These are phyloP conservation scores for Chironomus riparius DNA, from an alignment of 2,888 invertebrate species.

Conservation along the genomic window DNA sequence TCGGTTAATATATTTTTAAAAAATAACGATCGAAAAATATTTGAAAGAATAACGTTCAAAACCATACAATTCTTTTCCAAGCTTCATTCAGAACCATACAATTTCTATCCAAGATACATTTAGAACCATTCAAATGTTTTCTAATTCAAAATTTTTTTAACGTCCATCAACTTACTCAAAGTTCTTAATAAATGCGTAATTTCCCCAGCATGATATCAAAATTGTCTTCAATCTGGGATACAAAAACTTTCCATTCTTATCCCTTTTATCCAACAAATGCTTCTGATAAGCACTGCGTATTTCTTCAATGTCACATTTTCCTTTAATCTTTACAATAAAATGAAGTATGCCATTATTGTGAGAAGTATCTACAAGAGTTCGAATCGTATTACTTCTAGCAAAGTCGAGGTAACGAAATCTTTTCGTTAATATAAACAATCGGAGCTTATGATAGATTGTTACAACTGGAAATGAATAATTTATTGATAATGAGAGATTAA, in stretches of 20 bases:
- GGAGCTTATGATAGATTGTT: not conserved
- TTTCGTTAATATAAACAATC: not conserved
- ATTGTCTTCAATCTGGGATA: constrained; percentile 59
- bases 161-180: constrained; percentile 47
- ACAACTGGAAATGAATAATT: not conserved
- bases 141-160: constrained; percentile 31
- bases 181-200: constrained; percentile 57
- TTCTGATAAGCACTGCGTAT: constrained; percentile 45
- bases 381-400: constrained; percentile 35
- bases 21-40: not conserved
- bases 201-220: constrained; percentile 63
- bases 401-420: constrained; percentile 1
- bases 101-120: not conserved
- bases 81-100: not conserved
- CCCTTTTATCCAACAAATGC: constrained; percentile 47
- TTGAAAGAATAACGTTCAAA: constrained; percentile 32
- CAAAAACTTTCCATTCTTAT: constrained; percentile 49
- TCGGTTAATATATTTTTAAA: not conserved
- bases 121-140: not conserved
- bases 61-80: not conserved
- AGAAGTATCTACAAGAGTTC: constrained; percentile 61
- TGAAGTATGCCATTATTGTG: constrained; percentile 66
- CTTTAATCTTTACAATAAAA: constrained; percentile 56
- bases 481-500: not conserved
- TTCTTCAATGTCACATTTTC: constrained; percentile 48